Base-by-base conservation (phyloP, 1,140 invertebrate genomes). In the Anoplolepis gracilipes region DNA sequence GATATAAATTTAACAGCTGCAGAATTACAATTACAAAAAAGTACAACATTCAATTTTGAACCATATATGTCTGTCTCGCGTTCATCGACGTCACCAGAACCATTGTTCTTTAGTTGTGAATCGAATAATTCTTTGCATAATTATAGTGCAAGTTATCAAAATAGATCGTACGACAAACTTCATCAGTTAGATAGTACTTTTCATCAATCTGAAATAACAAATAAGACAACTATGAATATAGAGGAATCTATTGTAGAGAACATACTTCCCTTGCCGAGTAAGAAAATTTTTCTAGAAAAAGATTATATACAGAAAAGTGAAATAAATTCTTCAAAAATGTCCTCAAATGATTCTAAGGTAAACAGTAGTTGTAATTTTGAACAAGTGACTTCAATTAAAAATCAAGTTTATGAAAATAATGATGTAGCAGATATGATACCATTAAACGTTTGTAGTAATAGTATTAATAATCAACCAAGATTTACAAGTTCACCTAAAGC, bases 401-500 rank as follows among this genome's bases (percentile, higher is more conserved):
- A 59, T 77, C 33, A 72, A 22, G 19, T 28, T 28, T 69, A 1
- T 36, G 19, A 69, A 10, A 13, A 69, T 10, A 30, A 10, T 22
- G n/a, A 11, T 53, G 10, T 22, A 8, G 3, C 77, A 42, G 28
- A 55, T 25, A 8, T 19, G 13, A 5, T 46, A n/a, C 22, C 36
- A 46, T 30, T 10, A 59, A 28, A 67, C 0, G n/a, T 10, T 81
- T 69, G 1, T 28, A 62, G 8, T 69, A 39, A 1, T 33, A 22
- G 8, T 49, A 0, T n/a, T 36, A 42, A 64, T 46, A 75, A 19
- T 82, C 30, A 76, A 46, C 91, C 91, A 33, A 77, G 87, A 46
- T 91, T 78, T 13, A 87, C 90, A 28, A 92, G 91, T 82, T 91
- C 91, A 13, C 91, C 91, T 16, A 84, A 75, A 49, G 3, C 53